Conservation (phyloP, 1,140 invertebrate genomes). For the Panonychus citri region DNA sequence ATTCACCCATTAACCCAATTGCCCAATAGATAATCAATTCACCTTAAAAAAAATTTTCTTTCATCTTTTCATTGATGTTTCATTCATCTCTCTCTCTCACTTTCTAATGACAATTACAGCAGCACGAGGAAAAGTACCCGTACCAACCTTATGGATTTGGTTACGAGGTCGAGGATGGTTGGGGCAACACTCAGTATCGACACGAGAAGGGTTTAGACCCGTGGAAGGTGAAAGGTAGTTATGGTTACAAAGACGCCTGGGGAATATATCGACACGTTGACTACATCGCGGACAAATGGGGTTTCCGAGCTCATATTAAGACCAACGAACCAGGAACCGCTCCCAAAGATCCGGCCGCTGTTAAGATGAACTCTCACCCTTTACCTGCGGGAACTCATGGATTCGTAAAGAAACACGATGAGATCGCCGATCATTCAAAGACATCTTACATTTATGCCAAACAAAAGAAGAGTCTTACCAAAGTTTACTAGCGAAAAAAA, state of each 20-base stretch:
- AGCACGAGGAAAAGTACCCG: constrained; percentile 4
- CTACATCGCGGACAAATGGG: constrained; percentile 13
- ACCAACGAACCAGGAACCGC: constrained; percentile 8
- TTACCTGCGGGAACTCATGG: not conserved
- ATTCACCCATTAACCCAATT: too few relatives aligned
- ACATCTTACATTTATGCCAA: not conserved
- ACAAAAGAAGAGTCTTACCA: not conserved
- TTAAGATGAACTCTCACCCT: constrained; percentile 1
- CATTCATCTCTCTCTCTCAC: too few relatives aligned
- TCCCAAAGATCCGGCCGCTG: constrained; percentile 8
- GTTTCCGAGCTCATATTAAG: constrained; percentile 21
- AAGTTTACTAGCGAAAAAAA: too few relatives aligned
- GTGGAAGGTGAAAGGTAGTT: constrained; percentile 1
- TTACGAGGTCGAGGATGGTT: constrained; percentile 12
- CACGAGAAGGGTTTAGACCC: constrained; percentile 8
- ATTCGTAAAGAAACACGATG: not conserved
- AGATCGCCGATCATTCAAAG: not conserved
- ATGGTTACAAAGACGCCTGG: not conserved
- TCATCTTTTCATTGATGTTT: too few relatives aligned
- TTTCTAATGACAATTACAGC: not conserved
- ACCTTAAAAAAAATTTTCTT: too few relatives aligned
- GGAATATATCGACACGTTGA: constrained; percentile 9
- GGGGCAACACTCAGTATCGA: constrained; percentile 11
- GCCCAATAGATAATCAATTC: too few relatives aligned
- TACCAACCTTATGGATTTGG: constrained; percentile 12